Conservation (phyloP, 2,888 invertebrate species). For the Drosophila emarginata region DNA sequence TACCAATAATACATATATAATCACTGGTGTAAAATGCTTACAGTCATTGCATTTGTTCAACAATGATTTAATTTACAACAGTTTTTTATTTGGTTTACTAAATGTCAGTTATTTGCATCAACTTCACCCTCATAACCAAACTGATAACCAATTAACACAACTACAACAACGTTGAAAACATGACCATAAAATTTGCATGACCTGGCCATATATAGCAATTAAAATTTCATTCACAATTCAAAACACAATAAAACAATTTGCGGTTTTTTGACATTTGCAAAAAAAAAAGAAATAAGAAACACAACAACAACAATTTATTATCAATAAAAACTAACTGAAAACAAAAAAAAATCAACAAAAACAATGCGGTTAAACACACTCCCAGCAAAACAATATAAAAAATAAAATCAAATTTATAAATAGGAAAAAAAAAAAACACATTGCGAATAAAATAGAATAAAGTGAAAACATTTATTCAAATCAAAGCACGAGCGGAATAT, state of each 20-base stretch:
- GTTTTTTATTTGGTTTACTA: neutral
- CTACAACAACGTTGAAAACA: slow-evolving; percentile 19
- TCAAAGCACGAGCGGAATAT: slow-evolving; percentile 40
- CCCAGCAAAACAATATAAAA: slow-evolving; percentile 26
- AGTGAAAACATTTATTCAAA: slow-evolving; percentile 37
- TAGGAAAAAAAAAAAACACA: slow-evolving; percentile 12
- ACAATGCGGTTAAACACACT: slow-evolving; percentile 52
- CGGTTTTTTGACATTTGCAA: slow-evolving; percentile 49
- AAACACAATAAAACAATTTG: slow-evolving; percentile 67
- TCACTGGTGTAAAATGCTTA: neutral
- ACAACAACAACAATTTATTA: neutral
- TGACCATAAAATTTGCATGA: slow-evolving; percentile 37
- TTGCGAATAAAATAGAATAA: neutral
- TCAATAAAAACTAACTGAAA: slow-evolving; percentile 10
- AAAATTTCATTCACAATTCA: slow-evolving; percentile 50
- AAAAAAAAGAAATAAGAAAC: slow-evolving; percentile 34
- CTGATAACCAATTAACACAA: slow-evolving; percentile 41
- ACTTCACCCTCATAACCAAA: neutral
- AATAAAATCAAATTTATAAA: slow-evolving; percentile 21
- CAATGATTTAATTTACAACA: neutral
- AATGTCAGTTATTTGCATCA: neutral
- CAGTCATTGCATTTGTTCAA: neutral
- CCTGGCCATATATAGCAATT: slow-evolving; percentile 59
- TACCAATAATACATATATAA: neutral
- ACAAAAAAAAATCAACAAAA: slow-evolving; percentile 28